Evolutionary conservation across 1,140 invertebrate genomes (phyloP), one percentile per base, ranked within the genome.

Genomic region (Drosophila equinoxialis): DNA sequence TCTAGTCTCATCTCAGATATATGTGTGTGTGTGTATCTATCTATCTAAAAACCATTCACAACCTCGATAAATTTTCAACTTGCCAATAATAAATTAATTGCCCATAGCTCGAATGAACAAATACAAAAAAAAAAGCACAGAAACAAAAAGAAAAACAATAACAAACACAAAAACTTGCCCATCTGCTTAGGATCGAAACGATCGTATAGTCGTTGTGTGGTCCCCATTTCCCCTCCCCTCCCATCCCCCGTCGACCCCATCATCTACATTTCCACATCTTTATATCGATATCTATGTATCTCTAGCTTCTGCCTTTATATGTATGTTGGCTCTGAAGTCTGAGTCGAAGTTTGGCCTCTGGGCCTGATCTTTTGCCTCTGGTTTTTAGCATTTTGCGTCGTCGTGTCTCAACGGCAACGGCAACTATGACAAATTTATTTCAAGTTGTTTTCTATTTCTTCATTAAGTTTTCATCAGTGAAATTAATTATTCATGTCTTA

Each of bases 21-120:
- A 37, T 58, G 62, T 59, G 14, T 48, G 45, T 48, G 17, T 51
- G 45, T 51, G 17, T 51, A 7, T 51, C 8, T 51, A 51, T 51
- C 17, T 23, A 51, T 51, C 45, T 51, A 10, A 51, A 51, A 51
- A 51, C 45, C 45, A 51, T 51, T 51, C 69, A 69, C 71, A 69
- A 58, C 65, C 72, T 81, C 84, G 74, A 84, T 87, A 83, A 87
- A 89, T 87, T 89, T 80, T 33, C 74, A 79, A 75, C 42, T 84
- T 84, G 84, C 74, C 84, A 89, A 84, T 89, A 89, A 89, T 89
- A 89, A 89, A 89, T 89, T 89, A 89, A 89, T 89, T 89, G 80
- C 69, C 81, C 71, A 71, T 64, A 81, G 77, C 82, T 67, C n/a
- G 6, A 60, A 51, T 51, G 45, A 51, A 51, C 45, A 51, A 51